Evolutionary conservation across 2,113 vertebrate genomes (phyloP), one percentile per base, ranked within the genome.

Genomic region (Urocitellus parryii): DNA sequence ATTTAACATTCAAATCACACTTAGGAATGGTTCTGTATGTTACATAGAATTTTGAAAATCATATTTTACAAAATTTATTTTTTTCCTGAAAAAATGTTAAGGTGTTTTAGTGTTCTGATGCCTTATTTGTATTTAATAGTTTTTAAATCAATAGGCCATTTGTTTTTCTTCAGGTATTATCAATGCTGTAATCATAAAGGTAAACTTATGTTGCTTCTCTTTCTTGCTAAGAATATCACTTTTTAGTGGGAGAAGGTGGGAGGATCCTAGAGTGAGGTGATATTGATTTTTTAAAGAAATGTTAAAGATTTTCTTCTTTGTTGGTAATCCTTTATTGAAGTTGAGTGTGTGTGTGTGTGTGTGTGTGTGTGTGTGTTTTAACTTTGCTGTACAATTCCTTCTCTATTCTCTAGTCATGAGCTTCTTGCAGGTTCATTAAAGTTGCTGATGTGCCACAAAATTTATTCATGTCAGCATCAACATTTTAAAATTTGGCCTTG

Each of bases 31-130:
- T 77, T 61, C 93, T 67, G 32, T 82, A 48, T 94, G 95, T 95
- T 65, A 80, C 29, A 22, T 82, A 84, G 32, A 34, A 82, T 82
- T 92, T 96, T 79, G 16, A 67, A 96, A 93, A 94, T 68, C 45
- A 0, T 81, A 17, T 74, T 92, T 88, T 83, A 82, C 2, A 70
- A 24, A n/a, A 81, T 12, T 80, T 68, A 17, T 53, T 42, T 45
- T 51, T 45, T 58, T 48, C 63, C 63, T 76, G 51, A 91, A 95
- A 78, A 79, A 79, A 79, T 82, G 68, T 58, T 48, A 94, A 94
- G 77, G 24, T 27, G 65, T 76, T 63, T 93, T 93, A 82, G 42
- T 27, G 10, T 76, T 37, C 9, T 25, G 13, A 12, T 70, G 45
- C n/a, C 94, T 94, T 48, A 42, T 74, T 79, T 93, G 27, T 77